Percentiles rank a stretch among this genome's conserved stretches.
These are phyloP conservation scores for Heterohyrax brucei DNA, from an alignment of 2,797 vertebrate genomes.

Conservation along the genomic window DNA sequence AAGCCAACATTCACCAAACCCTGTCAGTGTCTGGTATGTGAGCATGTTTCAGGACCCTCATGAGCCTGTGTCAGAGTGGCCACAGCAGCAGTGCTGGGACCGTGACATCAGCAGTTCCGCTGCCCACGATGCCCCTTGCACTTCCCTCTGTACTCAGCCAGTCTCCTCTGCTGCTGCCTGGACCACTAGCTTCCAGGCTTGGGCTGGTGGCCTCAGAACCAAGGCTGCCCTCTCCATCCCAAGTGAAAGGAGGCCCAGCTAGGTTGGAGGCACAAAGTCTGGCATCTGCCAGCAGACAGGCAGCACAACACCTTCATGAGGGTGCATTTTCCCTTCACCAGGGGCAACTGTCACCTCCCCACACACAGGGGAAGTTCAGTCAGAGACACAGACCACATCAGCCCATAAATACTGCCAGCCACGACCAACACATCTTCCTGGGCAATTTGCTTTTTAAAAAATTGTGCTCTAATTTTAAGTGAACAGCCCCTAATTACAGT, in stretches of 20 bases:
- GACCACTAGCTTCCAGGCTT: constrained; percentile 75
- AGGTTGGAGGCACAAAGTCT: constrained; percentile 15
- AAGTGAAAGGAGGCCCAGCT: constrained; percentile 71
- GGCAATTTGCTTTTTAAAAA: constrained; percentile 87
- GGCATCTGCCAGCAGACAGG: not conserved
- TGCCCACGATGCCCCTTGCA: fast-evolving
- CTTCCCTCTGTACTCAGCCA: constrained; percentile 61
- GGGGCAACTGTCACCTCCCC: not conserved
- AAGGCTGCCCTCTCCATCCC: constrained; percentile 67
- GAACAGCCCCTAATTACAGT: constrained; percentile 90
- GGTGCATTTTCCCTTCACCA: not conserved
- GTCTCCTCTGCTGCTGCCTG: constrained; percentile 81
- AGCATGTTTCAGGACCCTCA: too few species aligned
- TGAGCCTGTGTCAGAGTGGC: fast-evolving
- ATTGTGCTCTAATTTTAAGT: constrained; percentile 88
- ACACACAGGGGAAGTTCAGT: not conserved
- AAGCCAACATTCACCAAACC: too few species aligned
- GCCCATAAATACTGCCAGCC: constrained; percentile 86
- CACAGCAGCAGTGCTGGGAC: fast-evolving
- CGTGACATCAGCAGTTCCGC: too few species aligned
- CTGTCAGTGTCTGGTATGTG: too few species aligned
- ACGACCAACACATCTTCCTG: constrained; percentile 71
- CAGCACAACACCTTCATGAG: not conserved
- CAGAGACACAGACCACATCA: constrained; percentile 66
- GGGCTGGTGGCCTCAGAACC: constrained; percentile 82